These are phyloP conservation scores for Paraescarpia echinospica DNA, from an alignment of 1,140 invertebrate genomes.

Conservation along the genomic window DNA sequence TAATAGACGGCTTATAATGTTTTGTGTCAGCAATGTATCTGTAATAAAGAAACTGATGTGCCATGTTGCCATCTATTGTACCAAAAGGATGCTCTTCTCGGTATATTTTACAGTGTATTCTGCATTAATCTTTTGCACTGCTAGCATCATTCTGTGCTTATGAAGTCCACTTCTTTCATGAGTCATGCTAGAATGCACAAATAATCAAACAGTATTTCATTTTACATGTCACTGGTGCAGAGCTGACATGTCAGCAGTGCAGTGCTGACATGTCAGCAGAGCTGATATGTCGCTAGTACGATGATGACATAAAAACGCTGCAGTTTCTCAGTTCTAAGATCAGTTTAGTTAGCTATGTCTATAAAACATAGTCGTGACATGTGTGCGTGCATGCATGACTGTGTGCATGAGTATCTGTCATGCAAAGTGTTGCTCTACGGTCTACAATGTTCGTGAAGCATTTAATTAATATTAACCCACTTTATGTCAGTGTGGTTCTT, in stretches of 20 bases:
- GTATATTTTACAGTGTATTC: not conserved
- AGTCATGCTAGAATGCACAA: not conserved
- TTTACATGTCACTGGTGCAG: too few relatives aligned
- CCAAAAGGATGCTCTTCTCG: not conserved
- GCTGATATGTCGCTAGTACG: too few relatives aligned
- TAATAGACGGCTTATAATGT: not conserved
- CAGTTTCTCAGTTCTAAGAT: too few relatives aligned
- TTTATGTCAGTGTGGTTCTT: not conserved
- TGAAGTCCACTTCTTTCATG: too few relatives aligned
- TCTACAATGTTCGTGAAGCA: not conserved
- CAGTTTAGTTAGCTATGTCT: too few relatives aligned
- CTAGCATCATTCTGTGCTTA: too few relatives aligned
- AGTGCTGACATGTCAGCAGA: too few relatives aligned
- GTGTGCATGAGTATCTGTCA: not conserved
- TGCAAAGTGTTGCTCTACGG: not conserved
- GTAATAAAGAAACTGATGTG: not conserved
- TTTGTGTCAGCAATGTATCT: not conserved
- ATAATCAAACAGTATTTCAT: not conserved
- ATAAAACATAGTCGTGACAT: too few relatives aligned
- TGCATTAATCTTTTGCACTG: too few relatives aligned
- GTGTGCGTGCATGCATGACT: not conserved
- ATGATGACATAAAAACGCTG: too few relatives aligned
- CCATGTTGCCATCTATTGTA: not conserved
- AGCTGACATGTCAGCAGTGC: too few relatives aligned
- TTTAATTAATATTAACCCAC: not conserved